These are phyloP conservation scores for Ephestia elutella DNA, from an alignment of 1,140 invertebrate genomes.

Conservation along the genomic window DNA sequence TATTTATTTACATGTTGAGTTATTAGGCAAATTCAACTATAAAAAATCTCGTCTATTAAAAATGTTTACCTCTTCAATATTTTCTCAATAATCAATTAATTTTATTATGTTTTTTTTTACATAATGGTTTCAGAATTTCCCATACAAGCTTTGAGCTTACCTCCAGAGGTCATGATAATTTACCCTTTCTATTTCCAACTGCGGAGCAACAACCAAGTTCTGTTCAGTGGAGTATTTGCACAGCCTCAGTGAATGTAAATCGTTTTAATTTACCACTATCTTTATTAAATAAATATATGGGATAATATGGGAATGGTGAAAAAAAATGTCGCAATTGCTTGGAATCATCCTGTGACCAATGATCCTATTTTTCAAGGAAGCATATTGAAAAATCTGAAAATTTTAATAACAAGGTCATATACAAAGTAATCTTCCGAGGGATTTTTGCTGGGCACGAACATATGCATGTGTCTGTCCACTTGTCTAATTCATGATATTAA, in stretches of 20 bases:
- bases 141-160: neutral
- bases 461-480: no score
- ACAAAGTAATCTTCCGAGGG: no score
- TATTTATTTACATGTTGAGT: no score
- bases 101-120: neutral
- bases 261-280: neutral
- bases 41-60: no score
- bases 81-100: no score
- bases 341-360: neutral
- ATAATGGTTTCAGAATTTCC: neutral
- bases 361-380: no score
- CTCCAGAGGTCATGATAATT: neutral
- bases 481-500: no score
- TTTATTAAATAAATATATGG: neutral
- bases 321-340: neutral
- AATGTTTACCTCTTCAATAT: no score
- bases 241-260: neutral
- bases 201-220: conserved; percentile 9
- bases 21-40: no score
- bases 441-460: no score
- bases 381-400: no score
- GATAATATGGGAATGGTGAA: neutral
- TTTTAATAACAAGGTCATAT: no score
- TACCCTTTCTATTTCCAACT: conserved; percentile 7
- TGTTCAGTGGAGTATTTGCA: conserved; percentile 23